phyloP scores from a whole-genome alignment of 2,888 invertebrate species.

The Meta bourneti region DNA sequence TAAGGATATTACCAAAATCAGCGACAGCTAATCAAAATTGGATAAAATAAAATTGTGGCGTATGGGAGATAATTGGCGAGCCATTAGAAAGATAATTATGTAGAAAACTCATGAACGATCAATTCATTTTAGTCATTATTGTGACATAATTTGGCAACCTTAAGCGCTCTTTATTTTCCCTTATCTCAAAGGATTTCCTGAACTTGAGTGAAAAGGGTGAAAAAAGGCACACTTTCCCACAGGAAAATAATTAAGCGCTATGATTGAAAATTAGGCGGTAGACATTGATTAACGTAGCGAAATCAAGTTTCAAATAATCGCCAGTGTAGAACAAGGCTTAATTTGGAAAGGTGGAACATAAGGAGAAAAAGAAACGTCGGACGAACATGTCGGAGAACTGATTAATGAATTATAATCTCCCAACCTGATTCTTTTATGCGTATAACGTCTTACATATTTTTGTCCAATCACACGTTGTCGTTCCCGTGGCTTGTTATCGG shows the following conservation, averaged over 20 bases:
- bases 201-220: background rate
- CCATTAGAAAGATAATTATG: constrained; percentile 34
- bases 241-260: constrained; percentile 43
- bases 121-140: constrained; percentile 46
- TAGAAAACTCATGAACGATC: constrained; percentile 21
- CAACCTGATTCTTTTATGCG: constrained; percentile 36
- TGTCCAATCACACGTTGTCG: background rate
- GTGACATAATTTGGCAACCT: constrained; percentile 35
- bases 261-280: constrained; percentile 48
- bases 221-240: background rate
- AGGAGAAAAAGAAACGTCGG: background rate
- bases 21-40: background rate
- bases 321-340: constrained; percentile 29
- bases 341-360: constrained; percentile 19
- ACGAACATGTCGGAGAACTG: constrained; percentile 27
- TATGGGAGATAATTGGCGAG: background rate
- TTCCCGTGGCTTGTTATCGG: background rate
- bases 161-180: constrained; percentile 1
- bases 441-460: constrained; percentile 25
- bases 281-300: constrained; percentile 36
- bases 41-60: constrained; percentile 2
- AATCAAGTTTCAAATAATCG: constrained; percentile 47
- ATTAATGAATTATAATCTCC: constrained; percentile 37
- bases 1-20: background rate
- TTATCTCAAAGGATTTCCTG: background rate